Conservation (phyloP, 2,888 invertebrate genomes). For the Xestobium rufovillosum region DNA sequence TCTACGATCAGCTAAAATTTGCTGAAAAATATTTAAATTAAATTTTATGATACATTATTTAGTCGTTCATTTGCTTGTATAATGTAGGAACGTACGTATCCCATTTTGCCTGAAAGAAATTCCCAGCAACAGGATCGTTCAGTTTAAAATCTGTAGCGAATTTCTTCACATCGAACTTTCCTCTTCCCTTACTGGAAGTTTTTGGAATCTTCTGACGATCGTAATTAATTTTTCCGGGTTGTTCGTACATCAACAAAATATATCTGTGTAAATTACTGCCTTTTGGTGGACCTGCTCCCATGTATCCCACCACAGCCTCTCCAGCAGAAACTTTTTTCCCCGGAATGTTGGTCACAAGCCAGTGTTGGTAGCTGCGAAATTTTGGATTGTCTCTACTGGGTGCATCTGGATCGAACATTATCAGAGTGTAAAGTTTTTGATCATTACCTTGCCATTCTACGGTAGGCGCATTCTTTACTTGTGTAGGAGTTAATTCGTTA, state of each 20-base stretch:
- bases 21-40: too few relatives aligned
- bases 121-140: constrained; percentile 50
- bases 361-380: constrained; percentile 65
- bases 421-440: constrained; percentile 26
- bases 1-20: too few relatives aligned
- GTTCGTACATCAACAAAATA: constrained; percentile 47
- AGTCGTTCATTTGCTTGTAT: constrained; percentile 49
- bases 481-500: constrained; percentile 14
- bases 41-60: too few relatives aligned
- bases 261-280: constrained; percentile 62
- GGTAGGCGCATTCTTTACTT: constrained; percentile 14
- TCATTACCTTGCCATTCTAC: constrained; percentile 9
- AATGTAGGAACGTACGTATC: constrained; percentile 53
- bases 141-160: constrained; percentile 49
- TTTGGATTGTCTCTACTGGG: constrained; percentile 59
- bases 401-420: constrained; percentile 60
- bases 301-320: constrained; percentile 54
- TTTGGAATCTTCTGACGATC: constrained; percentile 37
- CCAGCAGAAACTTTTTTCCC: constrained; percentile 53
- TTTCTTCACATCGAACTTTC: constrained; percentile 28
- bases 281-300: constrained; percentile 57
- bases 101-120: constrained; percentile 49
- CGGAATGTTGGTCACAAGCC: constrained; percentile 63
- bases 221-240: constrained; percentile 14
- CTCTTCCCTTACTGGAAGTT: constrained; percentile 40